These are phyloP conservation scores for Stomorhina lunata DNA, from an alignment of 2,888 invertebrate genomes.

Conservation along the genomic window DNA sequence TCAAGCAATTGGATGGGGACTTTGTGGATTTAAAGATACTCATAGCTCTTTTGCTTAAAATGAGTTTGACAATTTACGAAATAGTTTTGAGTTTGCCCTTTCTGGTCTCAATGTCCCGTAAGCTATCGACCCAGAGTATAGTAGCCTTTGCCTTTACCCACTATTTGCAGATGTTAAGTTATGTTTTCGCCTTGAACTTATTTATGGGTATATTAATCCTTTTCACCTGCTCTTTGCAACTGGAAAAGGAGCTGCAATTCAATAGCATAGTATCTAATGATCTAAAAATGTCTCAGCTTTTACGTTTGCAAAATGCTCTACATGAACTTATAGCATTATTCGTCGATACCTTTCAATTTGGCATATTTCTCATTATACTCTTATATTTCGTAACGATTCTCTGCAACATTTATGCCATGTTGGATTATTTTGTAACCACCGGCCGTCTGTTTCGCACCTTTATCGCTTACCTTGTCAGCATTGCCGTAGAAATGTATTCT, in stretches of 20 bases:
- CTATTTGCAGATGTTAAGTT: slow-evolving; percentile 72
- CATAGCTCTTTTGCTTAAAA: slow-evolving; percentile 70
- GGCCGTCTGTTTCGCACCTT: slow-evolving; percentile 72
- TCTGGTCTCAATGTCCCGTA: slow-evolving; percentile 66
- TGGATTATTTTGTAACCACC: slow-evolving; percentile 72
- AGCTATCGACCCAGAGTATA: slow-evolving; percentile 68
- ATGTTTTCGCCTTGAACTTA: slow-evolving; percentile 71
- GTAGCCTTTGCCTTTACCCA: slow-evolving; percentile 71
- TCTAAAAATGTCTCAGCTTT: slow-evolving; percentile 46
- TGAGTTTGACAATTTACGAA: slow-evolving; percentile 71
- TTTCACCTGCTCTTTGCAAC: slow-evolving; percentile 67
- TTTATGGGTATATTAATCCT: slow-evolving; percentile 71
- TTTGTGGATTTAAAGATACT: slow-evolving; percentile 65
- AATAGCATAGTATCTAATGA: slow-evolving; percentile 1
- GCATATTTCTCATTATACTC: slow-evolving; percentile 72
- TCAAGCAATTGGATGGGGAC: slow-evolving; percentile 10
- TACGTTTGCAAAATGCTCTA: slow-evolving; percentile 67
- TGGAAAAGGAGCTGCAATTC: slow-evolving; percentile 64
- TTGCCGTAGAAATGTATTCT: slow-evolving; percentile 70
- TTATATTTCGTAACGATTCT: slow-evolving; percentile 73
- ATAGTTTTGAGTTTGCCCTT: slow-evolving; percentile 73
- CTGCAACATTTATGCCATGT: slow-evolving; percentile 75
- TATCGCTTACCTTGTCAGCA: slow-evolving; percentile 70
- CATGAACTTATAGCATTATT: slow-evolving; percentile 63
- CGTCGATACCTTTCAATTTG: slow-evolving; percentile 69